phyloP scores from a whole-genome alignment of 1,140 invertebrate genomes.

The Globodera rostochiensis region DNA sequence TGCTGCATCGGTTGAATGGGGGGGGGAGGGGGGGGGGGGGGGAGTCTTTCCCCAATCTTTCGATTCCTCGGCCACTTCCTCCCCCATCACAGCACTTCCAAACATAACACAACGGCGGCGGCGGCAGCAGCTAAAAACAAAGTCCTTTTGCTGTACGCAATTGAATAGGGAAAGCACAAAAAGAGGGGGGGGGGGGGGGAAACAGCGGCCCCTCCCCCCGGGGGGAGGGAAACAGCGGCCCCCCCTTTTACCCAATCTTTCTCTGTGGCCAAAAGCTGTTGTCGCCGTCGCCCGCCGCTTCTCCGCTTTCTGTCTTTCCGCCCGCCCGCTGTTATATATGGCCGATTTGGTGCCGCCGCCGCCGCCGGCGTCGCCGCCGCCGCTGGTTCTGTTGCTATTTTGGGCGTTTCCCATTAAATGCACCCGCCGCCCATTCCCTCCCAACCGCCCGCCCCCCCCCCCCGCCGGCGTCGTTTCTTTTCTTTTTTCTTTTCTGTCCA shows the following conservation, averaged over 20 bases:
- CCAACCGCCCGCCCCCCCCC: not conserved
- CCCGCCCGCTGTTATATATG: not conserved
- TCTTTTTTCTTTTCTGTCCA: not conserved
- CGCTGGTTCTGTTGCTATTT: not conserved
- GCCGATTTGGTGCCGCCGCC: not conserved
- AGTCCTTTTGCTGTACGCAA: too few relatives aligned
- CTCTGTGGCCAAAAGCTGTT: not conserved
- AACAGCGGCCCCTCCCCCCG: not conserved
- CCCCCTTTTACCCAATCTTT: not conserved
- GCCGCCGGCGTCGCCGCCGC: too few relatives aligned
- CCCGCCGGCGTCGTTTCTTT: not conserved
- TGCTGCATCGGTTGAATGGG: not conserved
- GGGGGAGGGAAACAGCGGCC: not conserved
- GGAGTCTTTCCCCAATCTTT: too few relatives aligned
- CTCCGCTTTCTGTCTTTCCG: not conserved
- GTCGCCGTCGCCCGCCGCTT: not conserved
- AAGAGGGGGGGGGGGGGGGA: not conserved
- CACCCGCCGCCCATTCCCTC: not conserved
- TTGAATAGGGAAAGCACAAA: not conserved
- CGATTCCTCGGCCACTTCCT: too few relatives aligned
- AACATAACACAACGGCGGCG: too few relatives aligned
- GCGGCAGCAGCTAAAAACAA: too few relatives aligned
- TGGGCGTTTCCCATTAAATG: not conserved
- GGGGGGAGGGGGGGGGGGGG: not conserved
- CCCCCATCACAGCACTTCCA: too few relatives aligned